Percentiles rank a stretch among this genome's conserved stretches.
Evolutionary conservation across 2,113 vertebrate species (phyloP).

Genomic region (Chiloscyllium plagiosum): DNA sequence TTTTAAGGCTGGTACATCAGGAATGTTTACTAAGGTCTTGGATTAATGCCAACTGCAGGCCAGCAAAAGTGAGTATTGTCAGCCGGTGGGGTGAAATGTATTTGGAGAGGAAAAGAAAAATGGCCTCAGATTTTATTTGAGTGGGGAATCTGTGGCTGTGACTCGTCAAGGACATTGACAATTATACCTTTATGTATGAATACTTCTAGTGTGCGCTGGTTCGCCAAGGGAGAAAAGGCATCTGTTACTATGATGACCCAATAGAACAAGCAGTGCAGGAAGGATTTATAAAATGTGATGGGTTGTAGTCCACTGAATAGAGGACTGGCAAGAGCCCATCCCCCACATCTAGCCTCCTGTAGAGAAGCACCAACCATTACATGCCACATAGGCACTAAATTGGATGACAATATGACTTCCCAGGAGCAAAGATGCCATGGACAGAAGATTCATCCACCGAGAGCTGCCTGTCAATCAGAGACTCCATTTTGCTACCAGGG

Average conservation of each 20-base stretch:
- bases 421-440: no score
- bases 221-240: background rate
- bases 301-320: no score
- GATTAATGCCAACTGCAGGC: background rate
- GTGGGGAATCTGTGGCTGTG: background rate
- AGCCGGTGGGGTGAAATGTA: background rate
- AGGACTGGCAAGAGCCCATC: no score
- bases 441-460: no score
- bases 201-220: background rate
- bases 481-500: no score
- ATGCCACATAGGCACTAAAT: no score
- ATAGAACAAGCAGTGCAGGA: background rate
- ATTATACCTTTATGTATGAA: background rate
- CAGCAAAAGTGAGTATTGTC: background rate
- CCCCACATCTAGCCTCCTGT: no score
- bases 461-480: no score
- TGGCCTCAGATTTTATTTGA: background rate
- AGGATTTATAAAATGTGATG: no score
- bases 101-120: background rate
- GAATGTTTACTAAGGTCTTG: background rate
- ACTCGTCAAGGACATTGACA: background rate
- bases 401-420: no score
- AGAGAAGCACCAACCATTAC: no score
- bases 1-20: background rate
- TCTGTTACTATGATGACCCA: background rate